Evolutionary conservation across 53 echinoderm and acorn worm genomes (phyloP).

Genomic region (Henricia sp.): DNA sequence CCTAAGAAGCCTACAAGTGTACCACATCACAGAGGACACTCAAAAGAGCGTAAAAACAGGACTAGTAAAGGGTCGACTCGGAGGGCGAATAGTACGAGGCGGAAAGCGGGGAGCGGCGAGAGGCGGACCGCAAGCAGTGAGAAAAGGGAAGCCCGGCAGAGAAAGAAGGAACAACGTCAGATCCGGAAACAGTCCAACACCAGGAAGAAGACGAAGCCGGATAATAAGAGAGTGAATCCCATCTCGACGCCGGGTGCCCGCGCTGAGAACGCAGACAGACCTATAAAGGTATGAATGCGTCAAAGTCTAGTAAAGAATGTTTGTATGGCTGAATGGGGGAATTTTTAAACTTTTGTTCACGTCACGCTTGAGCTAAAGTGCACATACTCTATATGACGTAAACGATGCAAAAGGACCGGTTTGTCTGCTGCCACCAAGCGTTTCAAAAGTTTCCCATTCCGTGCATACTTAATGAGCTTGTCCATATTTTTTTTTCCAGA

Average conservation of each 20-base stretch:
- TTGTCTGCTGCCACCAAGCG: too few species aligned
- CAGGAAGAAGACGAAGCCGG: constrained; percentile 11
- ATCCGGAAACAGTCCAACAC: constrained; percentile 20
- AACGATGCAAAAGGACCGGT: too few species aligned
- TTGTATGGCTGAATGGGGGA: too few species aligned
- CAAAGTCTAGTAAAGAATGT: too few species aligned
- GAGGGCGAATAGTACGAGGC: neutral
- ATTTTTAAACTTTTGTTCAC: too few species aligned
- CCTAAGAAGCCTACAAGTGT: neutral
- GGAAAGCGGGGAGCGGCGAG: constrained; percentile 8
- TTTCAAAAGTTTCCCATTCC: too few species aligned
- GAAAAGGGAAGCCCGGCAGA: neutral
- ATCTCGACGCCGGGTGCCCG: constrained; percentile 14
- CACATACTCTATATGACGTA: too few species aligned
- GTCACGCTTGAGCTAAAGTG: too few species aligned
- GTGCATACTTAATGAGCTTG: too few species aligned
- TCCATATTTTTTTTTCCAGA: too few species aligned
- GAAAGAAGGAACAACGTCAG: constrained; percentile 23
- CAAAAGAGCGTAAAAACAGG: constrained; percentile 16
- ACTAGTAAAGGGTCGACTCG: neutral
- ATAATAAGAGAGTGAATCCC: neutral
- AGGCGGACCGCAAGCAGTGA: neutral
- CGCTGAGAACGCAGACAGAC: neutral
- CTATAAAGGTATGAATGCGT: constrained; percentile 18
- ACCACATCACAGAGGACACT: neutral